These are phyloP conservation scores for Fabriciana adippe DNA, from an alignment of 2,888 invertebrate species.

Conservation along the genomic window DNA sequence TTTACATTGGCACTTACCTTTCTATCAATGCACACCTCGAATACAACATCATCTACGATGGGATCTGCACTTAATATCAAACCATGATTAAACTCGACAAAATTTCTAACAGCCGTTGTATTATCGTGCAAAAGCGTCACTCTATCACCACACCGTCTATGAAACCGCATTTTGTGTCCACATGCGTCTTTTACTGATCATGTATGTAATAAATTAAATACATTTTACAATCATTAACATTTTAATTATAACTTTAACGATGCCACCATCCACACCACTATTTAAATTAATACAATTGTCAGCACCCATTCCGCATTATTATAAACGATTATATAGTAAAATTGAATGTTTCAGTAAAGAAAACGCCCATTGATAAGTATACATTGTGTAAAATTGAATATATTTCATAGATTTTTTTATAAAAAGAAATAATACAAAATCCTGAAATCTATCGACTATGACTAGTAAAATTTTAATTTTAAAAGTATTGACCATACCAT, in stretches of 20 bases:
- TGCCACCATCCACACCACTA: not conserved
- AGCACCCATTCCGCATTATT: slow-evolving; percentile 30
- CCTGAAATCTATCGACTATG: not conserved
- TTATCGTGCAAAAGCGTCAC: slow-evolving; percentile 92
- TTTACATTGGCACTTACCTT: slow-evolving; percentile 84
- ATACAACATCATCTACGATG: slow-evolving; percentile 89
- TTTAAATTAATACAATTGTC: slow-evolving; percentile 24
- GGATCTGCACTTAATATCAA: slow-evolving; percentile 91
- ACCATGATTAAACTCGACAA: slow-evolving; percentile 94
- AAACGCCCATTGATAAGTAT: too few species aligned
- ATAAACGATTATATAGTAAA: slow-evolving; percentile 3
- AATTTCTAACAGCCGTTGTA: slow-evolving; percentile 90
- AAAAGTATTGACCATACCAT: not conserved
- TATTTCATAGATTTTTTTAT: not conserved
- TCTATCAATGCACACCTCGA: slow-evolving; percentile 93
- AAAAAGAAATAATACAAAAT: not conserved
- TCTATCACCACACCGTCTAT: slow-evolving; percentile 88
- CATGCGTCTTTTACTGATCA: not conserved
- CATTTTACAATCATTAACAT: slow-evolving; percentile 3
- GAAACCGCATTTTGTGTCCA: slow-evolving; percentile 7
- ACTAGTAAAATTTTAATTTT: too few species aligned
- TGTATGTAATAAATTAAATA: not conserved
- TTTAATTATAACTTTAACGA: slow-evolving; percentile 7
- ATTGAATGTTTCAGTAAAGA: not conserved
- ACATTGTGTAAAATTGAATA: too few species aligned